Base-by-base conservation (phyloP, 2,888 invertebrate genomes). In the Elysia crispata region DNA sequence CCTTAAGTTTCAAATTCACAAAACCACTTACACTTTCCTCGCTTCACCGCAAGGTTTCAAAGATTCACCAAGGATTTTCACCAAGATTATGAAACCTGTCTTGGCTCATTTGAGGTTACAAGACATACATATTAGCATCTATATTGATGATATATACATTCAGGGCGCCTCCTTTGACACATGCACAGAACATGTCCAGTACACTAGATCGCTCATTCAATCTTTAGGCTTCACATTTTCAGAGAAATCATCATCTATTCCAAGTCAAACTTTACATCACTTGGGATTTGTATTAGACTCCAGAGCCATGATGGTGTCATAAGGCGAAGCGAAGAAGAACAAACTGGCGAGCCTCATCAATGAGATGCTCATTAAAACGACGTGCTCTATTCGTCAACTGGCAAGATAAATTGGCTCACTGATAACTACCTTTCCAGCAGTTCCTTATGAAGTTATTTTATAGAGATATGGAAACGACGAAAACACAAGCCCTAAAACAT, bases 101-200 rank as follows among this genome's bases (percentile, higher is more conserved):
- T 23, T 60, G n/a, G 25, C 60, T 13, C 60, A 60, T 60, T 25
- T 60, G 6, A 60, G 60, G 60, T 23, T 6, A 60, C 3, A 23
- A 15, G 60, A 15, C 6, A 60, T 60, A 23, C 25, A 23, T 60
- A 60, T 60, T 60, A 60, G 60, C 15, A 60, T n/a, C 15, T 60
- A 60, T 13, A 60, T 60, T 25, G 60, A 60, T 60, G 60, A 60
- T 60, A 60, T 60, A 23, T 60, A 60, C 60, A 60, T 60, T 23
- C 60, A 60, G 15, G 60, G 60, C 6, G 3, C 60, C 25, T 60
- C 60, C 6, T 60, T 60, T 6, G 60, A 60, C 3, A 15, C 3
- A 25, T 60, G 60, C 25, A 60, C n/a, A 60, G 15, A 60, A 25
- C 5, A 25, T n/a, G 60, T 60, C 3, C n/a, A 8, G 5, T 23